Evolutionary conservation across 2,888 invertebrate species (phyloP).

Genomic region (Xylota sylvarum): DNA sequence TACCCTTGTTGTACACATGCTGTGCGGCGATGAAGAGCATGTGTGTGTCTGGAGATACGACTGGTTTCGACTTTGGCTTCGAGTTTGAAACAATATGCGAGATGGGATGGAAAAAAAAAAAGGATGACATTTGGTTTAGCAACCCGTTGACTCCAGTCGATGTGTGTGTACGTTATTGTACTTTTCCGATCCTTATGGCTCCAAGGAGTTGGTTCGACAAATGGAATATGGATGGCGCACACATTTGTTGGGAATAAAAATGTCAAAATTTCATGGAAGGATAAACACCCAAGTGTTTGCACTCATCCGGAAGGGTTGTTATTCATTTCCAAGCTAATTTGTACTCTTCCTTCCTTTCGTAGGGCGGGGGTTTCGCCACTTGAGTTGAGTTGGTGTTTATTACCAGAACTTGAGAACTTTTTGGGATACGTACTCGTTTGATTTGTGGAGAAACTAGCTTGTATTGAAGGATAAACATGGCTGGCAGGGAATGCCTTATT

Average conservation of each 20-base stretch:
- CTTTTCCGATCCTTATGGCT: constrained; percentile 16
- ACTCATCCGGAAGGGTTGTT: constrained; percentile 49
- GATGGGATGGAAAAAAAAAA: constrained; percentile 18
- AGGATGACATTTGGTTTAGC: constrained; percentile 25
- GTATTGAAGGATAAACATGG: neutral
- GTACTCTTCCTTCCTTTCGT: neutral
- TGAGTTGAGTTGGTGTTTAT: constrained; percentile 16
- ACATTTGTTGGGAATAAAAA: constrained; percentile 32
- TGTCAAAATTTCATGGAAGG: constrained; percentile 57
- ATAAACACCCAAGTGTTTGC: constrained; percentile 40
- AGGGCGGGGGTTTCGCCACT: constrained; percentile 6
- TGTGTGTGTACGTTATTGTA: constrained; percentile 26
- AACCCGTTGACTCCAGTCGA: constrained; percentile 27
- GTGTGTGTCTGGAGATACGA: constrained; percentile 2
- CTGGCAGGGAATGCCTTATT: too few relatives aligned
- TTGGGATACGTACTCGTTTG: neutral
- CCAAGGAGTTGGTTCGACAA: neutral
- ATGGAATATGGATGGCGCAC: neutral
- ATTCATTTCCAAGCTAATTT: constrained; percentile 56
- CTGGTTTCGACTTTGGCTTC: neutral
- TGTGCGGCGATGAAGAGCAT: neutral
- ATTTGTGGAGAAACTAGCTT: neutral
- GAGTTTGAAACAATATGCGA: constrained; percentile 39
- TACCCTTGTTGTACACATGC: neutral
- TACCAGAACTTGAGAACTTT: neutral